phyloP scores from a whole-genome alignment of 2,113 vertebrate species.

The Oreochromis niloticus region DNA sequence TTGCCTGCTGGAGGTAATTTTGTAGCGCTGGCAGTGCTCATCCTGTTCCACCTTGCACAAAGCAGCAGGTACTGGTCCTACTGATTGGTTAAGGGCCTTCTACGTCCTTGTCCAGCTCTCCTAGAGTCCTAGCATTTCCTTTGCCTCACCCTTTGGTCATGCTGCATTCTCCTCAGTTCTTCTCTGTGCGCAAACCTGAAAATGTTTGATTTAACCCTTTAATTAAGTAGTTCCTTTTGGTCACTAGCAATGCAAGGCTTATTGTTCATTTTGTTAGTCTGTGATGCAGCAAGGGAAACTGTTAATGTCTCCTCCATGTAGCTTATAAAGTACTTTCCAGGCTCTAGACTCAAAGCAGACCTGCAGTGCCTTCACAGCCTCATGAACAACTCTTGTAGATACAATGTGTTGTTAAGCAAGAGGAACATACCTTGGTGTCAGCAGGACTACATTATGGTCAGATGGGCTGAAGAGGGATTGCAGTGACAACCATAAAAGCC shows the following conservation, averaged over 20 bases:
- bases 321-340: neutral
- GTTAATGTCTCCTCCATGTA: neutral
- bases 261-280: neutral
- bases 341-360: neutral
- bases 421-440: neutral
- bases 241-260: neutral
- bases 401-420: neutral
- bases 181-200: neutral
- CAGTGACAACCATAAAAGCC: neutral
- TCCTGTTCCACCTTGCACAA: neutral
- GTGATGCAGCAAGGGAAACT: neutral
- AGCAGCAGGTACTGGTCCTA: neutral
- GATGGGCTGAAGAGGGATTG: neutral
- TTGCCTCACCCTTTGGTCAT: neutral
- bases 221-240: neutral
- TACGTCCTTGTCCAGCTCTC: neutral
- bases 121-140: neutral
- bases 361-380: neutral
- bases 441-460: neutral
- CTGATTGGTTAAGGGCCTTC: neutral
- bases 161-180: neutral
- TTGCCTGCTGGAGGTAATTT: neutral
- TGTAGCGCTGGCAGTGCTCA: neutral
- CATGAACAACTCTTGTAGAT: neutral
- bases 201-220: neutral